Percentiles rank a stretch among this genome's conserved stretches.
These are phyloP conservation scores for Palythoa caribaeorum DNA, from an alignment of 92 coral and sea anemone genomes.

Conservation along the genomic window DNA sequence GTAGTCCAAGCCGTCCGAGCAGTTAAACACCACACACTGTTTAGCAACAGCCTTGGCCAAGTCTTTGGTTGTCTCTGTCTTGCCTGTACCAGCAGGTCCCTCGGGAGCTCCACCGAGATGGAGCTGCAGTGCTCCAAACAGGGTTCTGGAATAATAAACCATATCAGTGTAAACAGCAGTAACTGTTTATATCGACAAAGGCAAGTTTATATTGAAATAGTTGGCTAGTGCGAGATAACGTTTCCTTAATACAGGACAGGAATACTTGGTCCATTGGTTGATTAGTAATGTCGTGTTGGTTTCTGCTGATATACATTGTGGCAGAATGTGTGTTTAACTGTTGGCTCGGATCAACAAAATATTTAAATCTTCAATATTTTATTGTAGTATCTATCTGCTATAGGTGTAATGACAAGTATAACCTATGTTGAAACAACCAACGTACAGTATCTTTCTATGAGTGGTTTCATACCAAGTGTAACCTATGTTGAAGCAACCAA, in stretches of 20 bases:
- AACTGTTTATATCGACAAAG: too few species aligned
- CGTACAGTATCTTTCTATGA: conserved; percentile 86
- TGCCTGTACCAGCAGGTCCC: conserved; percentile 99
- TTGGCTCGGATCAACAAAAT: too few species aligned
- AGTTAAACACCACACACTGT: conserved; percentile 91
- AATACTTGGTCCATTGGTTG: too few species aligned
- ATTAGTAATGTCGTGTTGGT: too few species aligned
- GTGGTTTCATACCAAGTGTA: too few species aligned
- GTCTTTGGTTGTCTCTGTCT: conserved; percentile 95
- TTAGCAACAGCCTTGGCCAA: conserved; percentile 93
- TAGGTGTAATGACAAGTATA: not conserved
- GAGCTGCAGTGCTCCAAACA: conserved; percentile 96
- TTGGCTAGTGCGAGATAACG: not conserved
- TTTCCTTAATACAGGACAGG: too few species aligned
- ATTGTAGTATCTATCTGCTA: too few species aligned
- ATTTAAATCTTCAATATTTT: too few species aligned
- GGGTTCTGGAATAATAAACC: conserved; percentile 61
- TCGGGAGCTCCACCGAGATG: conserved; percentile 99
- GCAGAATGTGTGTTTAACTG: too few species aligned
- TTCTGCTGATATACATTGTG: too few species aligned
- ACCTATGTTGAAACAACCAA: not conserved
- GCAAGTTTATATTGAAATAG: too few species aligned
- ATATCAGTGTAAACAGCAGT: too few species aligned
- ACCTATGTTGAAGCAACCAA: not conserved
- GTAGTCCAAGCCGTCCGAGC: conserved; percentile 92